Base-by-base conservation (phyloP, 2,113 vertebrate species). In the Prunella himalayana region DNA sequence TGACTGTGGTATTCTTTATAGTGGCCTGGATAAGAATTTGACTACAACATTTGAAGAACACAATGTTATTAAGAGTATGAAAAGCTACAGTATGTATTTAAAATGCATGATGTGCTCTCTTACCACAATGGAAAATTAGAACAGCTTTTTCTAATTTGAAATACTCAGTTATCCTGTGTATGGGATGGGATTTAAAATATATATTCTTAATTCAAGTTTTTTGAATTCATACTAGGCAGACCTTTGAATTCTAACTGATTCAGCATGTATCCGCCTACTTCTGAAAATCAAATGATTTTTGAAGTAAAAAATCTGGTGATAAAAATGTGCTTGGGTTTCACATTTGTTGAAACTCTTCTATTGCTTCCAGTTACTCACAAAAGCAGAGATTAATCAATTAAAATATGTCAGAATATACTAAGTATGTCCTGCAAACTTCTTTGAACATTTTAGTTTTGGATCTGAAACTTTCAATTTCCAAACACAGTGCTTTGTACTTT, bases 1-100 rank as follows among this genome's bases (percentile, higher is more conserved):
- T 71, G 63, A 80, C 39, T 92, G 92, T 92, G 91, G 94, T 86
- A 39, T 77, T 90, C 95, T 97, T 96, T 97, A 92, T 95, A 96
- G 94, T 96, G 95, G 95, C 39, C 80, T 94, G 90, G 65, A 73
- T 76, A 94, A 94, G 80, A 96, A 95, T 82, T 95, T 69, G 90
- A 88, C 91, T 95, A 95, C 94, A 93, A 70, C 3, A 0, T 94
- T 95, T 95, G 76, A 97, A 95, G 86, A 95, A 88, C 61, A 54
- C 35, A 80, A 27, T 75, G 47, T 49, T 90, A 61, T 37, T 70
- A 77, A 56, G 44, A 77, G 42, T 42, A 63, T 54, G 72, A 31
- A 42, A 37, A 70, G 11, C 56, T 63, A 70, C 42, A 86, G 69
- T 88, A 49, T 39, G 20, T 82, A 89, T 95, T 97, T 93, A 84